phyloP scores from a whole-genome alignment of 2,888 invertebrate species.

The Ectropis crepuscularia region DNA sequence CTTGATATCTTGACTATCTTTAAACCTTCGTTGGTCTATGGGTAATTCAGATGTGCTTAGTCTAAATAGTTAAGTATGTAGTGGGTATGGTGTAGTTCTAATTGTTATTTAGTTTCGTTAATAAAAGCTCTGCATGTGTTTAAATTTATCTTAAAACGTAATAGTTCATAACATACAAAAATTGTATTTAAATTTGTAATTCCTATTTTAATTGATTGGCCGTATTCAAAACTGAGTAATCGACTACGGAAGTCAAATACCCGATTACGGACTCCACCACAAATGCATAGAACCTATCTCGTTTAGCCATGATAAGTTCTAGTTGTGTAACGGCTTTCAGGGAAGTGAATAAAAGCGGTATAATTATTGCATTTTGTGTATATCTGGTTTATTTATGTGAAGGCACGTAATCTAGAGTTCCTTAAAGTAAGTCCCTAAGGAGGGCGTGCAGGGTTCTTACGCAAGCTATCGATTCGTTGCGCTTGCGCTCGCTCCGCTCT shows the following conservation, averaged over 20 bases:
- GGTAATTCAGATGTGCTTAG: too few relatives aligned
- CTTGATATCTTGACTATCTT: too few relatives aligned
- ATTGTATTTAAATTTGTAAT: too few relatives aligned
- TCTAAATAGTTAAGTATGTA: too few relatives aligned
- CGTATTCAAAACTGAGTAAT: slow-evolving; percentile 24
- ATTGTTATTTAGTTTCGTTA: too few relatives aligned
- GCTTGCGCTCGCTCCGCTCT: slow-evolving; percentile 69
- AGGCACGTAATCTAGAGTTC: slow-evolving; percentile 47
- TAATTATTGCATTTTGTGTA: slow-evolving; percentile 52
- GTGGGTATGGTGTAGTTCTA: too few relatives aligned
- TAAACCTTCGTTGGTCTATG: too few relatives aligned
- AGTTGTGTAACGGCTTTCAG: slow-evolving; percentile 56
- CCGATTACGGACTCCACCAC: slow-evolving; percentile 20
- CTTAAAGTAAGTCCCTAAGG: slow-evolving; percentile 67
- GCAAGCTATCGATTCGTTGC: slow-evolving; percentile 77
- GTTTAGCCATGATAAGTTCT: slow-evolving; percentile 35
- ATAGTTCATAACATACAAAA: too few relatives aligned
- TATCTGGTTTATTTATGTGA: slow-evolving; percentile 38
- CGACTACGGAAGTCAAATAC: slow-evolving; percentile 29
- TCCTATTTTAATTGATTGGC: slow-evolving; percentile 1
- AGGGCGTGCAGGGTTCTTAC: slow-evolving; percentile 72
- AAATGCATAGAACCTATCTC: slow-evolving; percentile 38
- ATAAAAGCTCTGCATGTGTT: too few relatives aligned
- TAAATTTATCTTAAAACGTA: too few relatives aligned
- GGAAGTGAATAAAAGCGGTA: slow-evolving; percentile 54